A percentile compares a stretch with the other conserved stretches of the same genome.
Conservation (phyloP, 2,888 invertebrate genomes). For the Andrena fulva region DNA sequence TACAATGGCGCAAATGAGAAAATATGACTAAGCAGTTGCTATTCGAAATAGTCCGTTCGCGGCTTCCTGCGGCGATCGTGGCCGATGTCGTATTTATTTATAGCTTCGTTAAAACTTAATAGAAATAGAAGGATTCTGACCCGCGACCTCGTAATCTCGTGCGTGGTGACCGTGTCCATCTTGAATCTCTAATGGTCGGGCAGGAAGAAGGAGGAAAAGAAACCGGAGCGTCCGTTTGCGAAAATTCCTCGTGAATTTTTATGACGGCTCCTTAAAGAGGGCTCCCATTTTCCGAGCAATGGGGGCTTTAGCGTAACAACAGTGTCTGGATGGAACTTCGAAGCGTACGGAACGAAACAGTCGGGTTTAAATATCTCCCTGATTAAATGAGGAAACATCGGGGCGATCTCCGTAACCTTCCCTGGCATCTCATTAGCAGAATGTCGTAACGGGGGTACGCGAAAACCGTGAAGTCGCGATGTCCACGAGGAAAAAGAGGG, state of each 20-base stretch:
- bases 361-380: slow-evolving; percentile 2
- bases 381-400: slow-evolving; percentile 37
- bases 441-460: slow-evolving; percentile 11
- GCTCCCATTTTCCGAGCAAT: not conserved
- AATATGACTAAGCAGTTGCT: slow-evolving; percentile 28
- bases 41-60: slow-evolving; percentile 5
- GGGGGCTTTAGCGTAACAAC: not conserved
- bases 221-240: slow-evolving; percentile 9
- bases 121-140: slow-evolving; percentile 4
- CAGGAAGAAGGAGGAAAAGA: not conserved
- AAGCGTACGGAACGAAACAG: not conserved
- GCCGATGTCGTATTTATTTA: slow-evolving; percentile 27
- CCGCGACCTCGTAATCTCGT: slow-evolving; percentile 12
- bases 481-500: not conserved
- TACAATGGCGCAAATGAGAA: slow-evolving; percentile 38
- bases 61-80: slow-evolving; percentile 20
- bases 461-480: slow-evolving; percentile 16
- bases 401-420: slow-evolving; percentile 20
- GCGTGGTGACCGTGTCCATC: not conserved
- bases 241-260: slow-evolving; percentile 50
- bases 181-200: slow-evolving; percentile 28
- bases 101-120: slow-evolving; percentile 35
- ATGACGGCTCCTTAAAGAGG: slow-evolving; percentile 5
- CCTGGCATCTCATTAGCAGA: slow-evolving; percentile 31
- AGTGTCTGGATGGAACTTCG: not conserved